These are phyloP conservation scores for Tenebrosternarchus preto DNA, from an alignment of 2,113 vertebrate species.

Conservation along the genomic window DNA sequence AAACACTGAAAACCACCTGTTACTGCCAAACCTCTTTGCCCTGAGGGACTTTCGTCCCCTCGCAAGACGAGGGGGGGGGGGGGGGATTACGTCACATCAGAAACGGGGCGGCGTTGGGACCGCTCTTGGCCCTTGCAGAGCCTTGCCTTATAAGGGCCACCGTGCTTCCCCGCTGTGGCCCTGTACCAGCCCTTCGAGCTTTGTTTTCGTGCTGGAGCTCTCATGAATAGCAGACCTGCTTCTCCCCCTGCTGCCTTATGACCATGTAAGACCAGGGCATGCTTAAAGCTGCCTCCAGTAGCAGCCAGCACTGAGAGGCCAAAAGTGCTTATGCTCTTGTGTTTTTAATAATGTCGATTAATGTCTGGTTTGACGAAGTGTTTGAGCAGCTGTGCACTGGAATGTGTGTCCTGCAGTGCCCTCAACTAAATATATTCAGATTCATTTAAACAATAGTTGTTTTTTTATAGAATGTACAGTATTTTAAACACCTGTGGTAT, in stretches of 20 bases:
- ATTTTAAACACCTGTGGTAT: not conserved
- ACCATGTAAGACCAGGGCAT: slow-evolving; percentile 70
- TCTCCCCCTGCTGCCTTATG: slow-evolving; percentile 61
- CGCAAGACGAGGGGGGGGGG: not conserved
- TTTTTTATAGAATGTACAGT: not conserved
- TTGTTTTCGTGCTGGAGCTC: slow-evolving; percentile 48
- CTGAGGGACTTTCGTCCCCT: not conserved
- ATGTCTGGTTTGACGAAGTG: not conserved
- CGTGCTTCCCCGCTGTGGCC: slow-evolving; percentile 54
- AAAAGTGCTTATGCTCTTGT: not conserved
- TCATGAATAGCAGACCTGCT: slow-evolving; percentile 56
- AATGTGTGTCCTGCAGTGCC: not conserved
- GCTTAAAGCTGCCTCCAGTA: slow-evolving; percentile 7
- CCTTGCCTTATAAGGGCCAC: slow-evolving; percentile 71
- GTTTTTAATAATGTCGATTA: not conserved
- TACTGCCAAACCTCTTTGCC: slow-evolving; percentile 7
- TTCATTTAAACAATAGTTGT: not conserved
- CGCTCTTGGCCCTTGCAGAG: slow-evolving; percentile 24
- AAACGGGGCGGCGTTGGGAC: slow-evolving; percentile 31
- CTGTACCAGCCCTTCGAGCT: slow-evolving; percentile 40
- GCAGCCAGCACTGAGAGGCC: not conserved
- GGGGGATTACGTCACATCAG: slow-evolving; percentile 4
- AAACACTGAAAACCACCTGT: slow-evolving; percentile 10
- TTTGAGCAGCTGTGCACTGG: too few species aligned
- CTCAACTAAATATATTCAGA: not conserved